Evolutionary conservation across 2,797 vertebrate species (phyloP).

Genomic region (Melanogrammus aeglefinus): DNA sequence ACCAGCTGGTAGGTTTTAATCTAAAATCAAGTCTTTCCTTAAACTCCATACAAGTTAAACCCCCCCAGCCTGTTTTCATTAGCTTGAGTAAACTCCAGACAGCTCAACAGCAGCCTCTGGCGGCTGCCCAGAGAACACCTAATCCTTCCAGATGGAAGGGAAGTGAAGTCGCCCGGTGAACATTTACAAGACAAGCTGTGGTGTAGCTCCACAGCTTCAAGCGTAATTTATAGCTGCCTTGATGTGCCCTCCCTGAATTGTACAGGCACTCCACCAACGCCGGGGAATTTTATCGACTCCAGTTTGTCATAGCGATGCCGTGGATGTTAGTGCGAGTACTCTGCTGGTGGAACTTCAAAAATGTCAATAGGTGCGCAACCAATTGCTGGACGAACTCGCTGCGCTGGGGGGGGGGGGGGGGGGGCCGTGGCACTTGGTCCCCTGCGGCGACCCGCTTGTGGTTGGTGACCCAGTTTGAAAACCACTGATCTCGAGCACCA

Average conservation of each 20-base stretch:
- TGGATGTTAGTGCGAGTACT: no score
- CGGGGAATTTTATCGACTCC: not conserved
- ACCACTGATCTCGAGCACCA: not conserved
- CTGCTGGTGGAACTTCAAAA: not conserved
- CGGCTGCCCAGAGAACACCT: conserved; percentile 30
- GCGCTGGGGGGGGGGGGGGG: no score
- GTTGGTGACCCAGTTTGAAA: not conserved
- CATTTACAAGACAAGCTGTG: conserved; percentile 9
- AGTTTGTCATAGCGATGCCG: conserved; percentile 28
- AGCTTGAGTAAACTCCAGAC: conserved; percentile 12
- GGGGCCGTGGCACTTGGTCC: not conserved
- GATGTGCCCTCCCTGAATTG: not conserved
- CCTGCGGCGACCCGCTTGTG: not conserved
- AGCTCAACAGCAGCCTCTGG: conserved; percentile 64
- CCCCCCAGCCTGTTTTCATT: not conserved
- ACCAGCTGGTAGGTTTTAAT: not conserved
- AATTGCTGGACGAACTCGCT: not conserved
- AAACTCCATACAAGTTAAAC: not conserved
- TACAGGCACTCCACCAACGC: not conserved
- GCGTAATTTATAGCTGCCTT: not conserved
- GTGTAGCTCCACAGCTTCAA: not conserved
- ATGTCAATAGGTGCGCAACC: not conserved
- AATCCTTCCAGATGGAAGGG: conserved; percentile 20
- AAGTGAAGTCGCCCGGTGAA: conserved; percentile 28
- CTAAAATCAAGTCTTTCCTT: not conserved